Percentiles rank a stretch among this genome's conserved stretches.
These are phyloP conservation scores for Eurystomus glaucurus DNA, from an alignment of 2,797 vertebrate species.

Conservation along the genomic window DNA sequence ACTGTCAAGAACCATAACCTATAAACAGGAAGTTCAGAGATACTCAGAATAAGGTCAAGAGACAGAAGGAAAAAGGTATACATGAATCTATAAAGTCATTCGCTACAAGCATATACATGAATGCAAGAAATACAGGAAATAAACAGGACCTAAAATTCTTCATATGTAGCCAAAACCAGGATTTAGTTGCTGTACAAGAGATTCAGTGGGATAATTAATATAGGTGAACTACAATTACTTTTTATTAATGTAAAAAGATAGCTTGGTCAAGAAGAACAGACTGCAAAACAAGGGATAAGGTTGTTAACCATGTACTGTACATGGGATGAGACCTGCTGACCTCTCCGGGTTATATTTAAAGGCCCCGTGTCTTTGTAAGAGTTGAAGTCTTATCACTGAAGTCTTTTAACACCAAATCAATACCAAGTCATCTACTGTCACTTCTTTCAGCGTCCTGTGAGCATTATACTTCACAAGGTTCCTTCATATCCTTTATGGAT, in stretches of 20 bases:
- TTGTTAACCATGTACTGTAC: background rate
- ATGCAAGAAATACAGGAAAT: background rate
- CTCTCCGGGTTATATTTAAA: background rate
- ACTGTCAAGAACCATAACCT: background rate
- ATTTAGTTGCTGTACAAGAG: background rate
- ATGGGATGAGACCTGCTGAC: background rate
- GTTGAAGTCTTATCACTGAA: background rate
- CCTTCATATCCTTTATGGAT: background rate
- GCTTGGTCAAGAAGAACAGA: background rate
- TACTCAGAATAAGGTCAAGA: background rate
- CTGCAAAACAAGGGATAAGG: background rate
- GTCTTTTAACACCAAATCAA: background rate
- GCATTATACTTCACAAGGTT: background rate
- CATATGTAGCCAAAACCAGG: background rate
- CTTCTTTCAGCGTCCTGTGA: background rate
- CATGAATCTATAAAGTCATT: background rate
- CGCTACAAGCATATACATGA: background rate
- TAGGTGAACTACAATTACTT: background rate
- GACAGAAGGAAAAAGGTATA: background rate
- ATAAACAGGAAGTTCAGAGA: background rate
- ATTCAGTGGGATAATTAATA: background rate
- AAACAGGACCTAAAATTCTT: background rate
- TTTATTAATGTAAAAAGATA: background rate
- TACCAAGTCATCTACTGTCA: background rate
- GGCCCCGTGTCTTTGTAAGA: background rate